Conservation (phyloP, 2,113 vertebrate species). For the Holacanthus passer region DNA sequence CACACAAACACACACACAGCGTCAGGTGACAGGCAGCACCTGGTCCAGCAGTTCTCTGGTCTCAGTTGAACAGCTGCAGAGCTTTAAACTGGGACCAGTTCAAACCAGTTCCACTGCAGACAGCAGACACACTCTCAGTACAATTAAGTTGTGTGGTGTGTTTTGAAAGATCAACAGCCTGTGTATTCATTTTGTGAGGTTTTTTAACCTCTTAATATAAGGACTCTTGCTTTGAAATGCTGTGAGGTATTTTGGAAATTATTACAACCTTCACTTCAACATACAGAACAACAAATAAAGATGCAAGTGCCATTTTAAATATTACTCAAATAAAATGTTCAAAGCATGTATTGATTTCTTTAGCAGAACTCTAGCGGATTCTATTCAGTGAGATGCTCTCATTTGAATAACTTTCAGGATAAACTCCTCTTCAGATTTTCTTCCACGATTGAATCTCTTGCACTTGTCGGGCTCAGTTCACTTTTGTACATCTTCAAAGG, state of each 20-base stretch:
- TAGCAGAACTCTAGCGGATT: background rate
- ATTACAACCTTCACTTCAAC: background rate
- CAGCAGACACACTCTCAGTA: background rate
- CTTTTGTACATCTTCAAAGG: background rate
- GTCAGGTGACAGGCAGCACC: slow-evolving; percentile 11
- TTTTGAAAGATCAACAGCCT: background rate
- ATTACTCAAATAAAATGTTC: background rate
- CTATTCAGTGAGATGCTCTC: background rate
- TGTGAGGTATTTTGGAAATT: background rate
- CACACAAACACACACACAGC: background rate
- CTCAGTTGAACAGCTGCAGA: slow-evolving; percentile 2
- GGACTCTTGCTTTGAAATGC: background rate
- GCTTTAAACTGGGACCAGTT: slow-evolving; percentile 20
- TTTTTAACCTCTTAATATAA: background rate
- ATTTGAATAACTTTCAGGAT: background rate
- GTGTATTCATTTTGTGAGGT: background rate
- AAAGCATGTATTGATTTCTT: background rate
- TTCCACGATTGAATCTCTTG: background rate
- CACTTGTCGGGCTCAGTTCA: no score
- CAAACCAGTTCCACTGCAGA: background rate
- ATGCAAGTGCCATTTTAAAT: background rate
- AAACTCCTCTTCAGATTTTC: background rate
- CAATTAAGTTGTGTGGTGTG: no score
- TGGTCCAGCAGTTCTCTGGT: slow-evolving; percentile 16
- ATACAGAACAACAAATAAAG: background rate